A percentile compares a stretch with the other conserved stretches of the same genome.
These are phyloP conservation scores for Odontocerum albicorne DNA, from an alignment of 2,888 invertebrate genomes.

Conservation along the genomic window DNA sequence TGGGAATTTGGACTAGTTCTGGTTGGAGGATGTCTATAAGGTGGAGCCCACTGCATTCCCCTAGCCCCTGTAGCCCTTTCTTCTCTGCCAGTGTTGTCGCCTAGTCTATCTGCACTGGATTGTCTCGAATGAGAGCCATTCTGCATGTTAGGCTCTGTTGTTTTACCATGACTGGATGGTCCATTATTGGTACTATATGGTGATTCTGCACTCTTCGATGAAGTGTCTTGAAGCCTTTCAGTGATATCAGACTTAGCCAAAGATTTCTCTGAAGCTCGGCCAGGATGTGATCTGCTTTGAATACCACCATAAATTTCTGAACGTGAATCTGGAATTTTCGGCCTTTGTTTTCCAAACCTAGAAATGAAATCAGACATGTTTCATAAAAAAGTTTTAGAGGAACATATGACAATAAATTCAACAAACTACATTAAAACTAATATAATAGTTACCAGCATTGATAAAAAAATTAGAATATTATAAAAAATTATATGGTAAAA, in stretches of 20 bases:
- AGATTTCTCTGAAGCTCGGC: slow-evolving; percentile 54
- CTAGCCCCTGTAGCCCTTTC: slow-evolving; percentile 22
- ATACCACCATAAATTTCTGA: slow-evolving; percentile 49
- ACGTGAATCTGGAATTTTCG: slow-evolving; percentile 46
- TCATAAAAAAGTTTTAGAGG: not conserved
- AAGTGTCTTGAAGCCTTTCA: slow-evolving; percentile 49
- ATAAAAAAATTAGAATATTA: too few species aligned
- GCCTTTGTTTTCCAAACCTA: slow-evolving; percentile 61
- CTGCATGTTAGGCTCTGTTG: slow-evolving; percentile 7
- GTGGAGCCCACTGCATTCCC: slow-evolving; percentile 42
- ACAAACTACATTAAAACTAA: not conserved
- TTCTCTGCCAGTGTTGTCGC: slow-evolving; percentile 25
- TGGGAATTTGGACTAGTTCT: slow-evolving; percentile 39
- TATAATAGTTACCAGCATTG: too few species aligned
- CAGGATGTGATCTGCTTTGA: slow-evolving; percentile 50
- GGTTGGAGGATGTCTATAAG: slow-evolving; percentile 47
- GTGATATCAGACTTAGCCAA: slow-evolving; percentile 49
- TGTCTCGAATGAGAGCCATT: slow-evolving; percentile 34
- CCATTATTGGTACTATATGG: slow-evolving; percentile 16
- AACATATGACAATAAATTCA: not conserved
- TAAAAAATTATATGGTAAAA: too few species aligned
- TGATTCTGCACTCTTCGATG: slow-evolving; percentile 40
- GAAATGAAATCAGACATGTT: too few species aligned
- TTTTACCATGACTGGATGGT: slow-evolving; percentile 5
- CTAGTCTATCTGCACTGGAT: slow-evolving; percentile 29